phyloP scores from a whole-genome alignment of 2,797 vertebrate genomes.

The Tokudaia tokunoshimensis region DNA sequence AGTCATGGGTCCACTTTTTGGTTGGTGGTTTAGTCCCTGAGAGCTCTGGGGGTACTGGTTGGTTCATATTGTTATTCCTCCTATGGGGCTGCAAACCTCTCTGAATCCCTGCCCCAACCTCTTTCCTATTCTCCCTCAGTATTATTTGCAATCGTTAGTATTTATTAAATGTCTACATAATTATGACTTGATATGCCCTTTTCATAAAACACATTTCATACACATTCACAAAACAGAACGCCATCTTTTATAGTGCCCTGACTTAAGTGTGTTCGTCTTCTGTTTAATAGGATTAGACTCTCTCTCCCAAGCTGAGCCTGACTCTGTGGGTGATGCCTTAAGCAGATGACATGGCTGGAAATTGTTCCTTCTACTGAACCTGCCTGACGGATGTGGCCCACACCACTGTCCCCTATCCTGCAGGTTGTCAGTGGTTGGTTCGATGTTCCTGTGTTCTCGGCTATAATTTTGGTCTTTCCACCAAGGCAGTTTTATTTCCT shows the following conservation, averaged over 20 bases:
- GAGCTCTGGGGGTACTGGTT: no score
- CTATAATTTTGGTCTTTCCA: constrained; percentile 68
- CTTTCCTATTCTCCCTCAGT: background rate
- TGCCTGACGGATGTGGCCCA: background rate
- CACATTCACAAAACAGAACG: background rate
- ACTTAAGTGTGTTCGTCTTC: background rate
- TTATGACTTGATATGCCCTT: background rate
- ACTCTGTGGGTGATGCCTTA: background rate
- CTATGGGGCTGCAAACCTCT: background rate
- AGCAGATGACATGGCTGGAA: background rate
- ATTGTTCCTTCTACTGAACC: background rate
- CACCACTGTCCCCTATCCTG: background rate
- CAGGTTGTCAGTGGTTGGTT: background rate
- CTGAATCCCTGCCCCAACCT: background rate
- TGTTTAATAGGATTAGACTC: background rate
- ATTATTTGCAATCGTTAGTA: background rate
- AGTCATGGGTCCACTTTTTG: no score
- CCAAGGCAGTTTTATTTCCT: constrained; percentile 74
- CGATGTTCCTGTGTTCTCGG: constrained; percentile 40
- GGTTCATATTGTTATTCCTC: no score
- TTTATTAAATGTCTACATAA: background rate
- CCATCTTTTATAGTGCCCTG: background rate
- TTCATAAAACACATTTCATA: background rate
- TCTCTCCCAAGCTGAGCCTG: background rate
- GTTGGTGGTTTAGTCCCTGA: no score